Base-by-base conservation (phyloP, 2,888 invertebrate species). In the Agrochola macilenta region DNA sequence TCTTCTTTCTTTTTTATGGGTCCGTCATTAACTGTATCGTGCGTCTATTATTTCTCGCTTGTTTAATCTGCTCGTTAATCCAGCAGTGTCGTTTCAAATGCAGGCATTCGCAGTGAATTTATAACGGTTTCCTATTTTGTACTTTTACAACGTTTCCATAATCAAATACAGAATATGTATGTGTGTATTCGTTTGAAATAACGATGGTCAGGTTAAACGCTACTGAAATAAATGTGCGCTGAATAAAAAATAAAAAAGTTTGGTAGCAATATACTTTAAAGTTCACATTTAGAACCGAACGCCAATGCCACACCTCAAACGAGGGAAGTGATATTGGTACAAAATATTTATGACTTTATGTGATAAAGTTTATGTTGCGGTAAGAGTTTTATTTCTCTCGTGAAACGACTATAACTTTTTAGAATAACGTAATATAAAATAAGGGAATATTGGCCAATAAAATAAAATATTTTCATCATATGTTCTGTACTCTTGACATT, bases 311-410 rank as follows among this genome's bases (percentile, higher is more conserved):
- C 90, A 89, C 90, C 91, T 89, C 88, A 82, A 84, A 78, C 87
- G 89, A 89, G 90, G 91, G 89, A 93, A 93, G 91, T 92, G 92
- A 93, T 94, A 94, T 93, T 93, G 93, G 91, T 93, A 93, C 93
- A 93, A 93, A 94, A 94, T 95, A 95, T 95, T 95, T 95, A 95
- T 94, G 94, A 93, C 94, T 93, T 92, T 89, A 93, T 93, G 94
- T 95, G 94, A 95, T 95, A 95, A 95, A 95, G 88, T 95, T 95
- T 95, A 95, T 94, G 94, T 93, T 91, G 93, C 95, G 94, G 95
- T 94, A 95, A 95, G 94, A 95, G 93, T 95, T 95, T 95, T 95
- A 95, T 95, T 94, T 91, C 92, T 90, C 91, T 91, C 92, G 86
- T 92, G 93, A 93, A 94, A 93, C 90, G 93, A 90, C 91, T 92